A percentile compares a stretch with the other conserved stretches of the same genome.
Evolutionary conservation across 2,888 invertebrate genomes (phyloP).

Genomic region (Conchocele bisecta): DNA sequence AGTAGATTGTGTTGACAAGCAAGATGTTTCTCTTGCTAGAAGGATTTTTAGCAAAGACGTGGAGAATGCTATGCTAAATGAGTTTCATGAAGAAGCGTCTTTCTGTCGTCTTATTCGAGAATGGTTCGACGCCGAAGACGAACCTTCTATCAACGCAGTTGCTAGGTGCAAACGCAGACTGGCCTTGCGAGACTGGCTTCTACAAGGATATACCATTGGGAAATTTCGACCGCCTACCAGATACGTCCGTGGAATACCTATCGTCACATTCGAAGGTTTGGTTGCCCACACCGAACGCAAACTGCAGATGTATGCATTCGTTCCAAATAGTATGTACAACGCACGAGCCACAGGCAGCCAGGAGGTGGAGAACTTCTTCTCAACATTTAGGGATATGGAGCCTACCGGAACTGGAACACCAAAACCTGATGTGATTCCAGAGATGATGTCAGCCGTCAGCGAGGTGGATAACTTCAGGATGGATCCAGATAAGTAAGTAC

Average conservation of each 20-base stretch:
- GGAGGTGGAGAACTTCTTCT: conserved; percentile 24
- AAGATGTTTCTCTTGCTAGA: conserved; percentile 35
- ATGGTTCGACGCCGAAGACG: conserved; percentile 42
- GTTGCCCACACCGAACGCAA: conserved; percentile 13
- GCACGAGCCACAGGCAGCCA: conserved; percentile 6
- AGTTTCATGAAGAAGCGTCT: background rate
- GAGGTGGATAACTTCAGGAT: conserved; percentile 25
- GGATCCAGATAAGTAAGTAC: conserved; percentile 21
- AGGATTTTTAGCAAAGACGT: conserved; percentile 32
- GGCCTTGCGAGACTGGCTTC: conserved; percentile 19
- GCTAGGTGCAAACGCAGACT: conserved; percentile 9
- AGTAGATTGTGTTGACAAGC: conserved; percentile 45
- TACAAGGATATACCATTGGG: background rate
- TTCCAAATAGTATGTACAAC: conserved; percentile 8
- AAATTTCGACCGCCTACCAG: conserved; percentile 15
- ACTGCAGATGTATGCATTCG: conserved; percentile 3
- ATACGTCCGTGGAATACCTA: conserved; percentile 18
- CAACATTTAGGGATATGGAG: conserved; percentile 26
- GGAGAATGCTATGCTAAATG: conserved; percentile 3
- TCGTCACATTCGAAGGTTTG: conserved; percentile 18
- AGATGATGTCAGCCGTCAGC: conserved; percentile 20
- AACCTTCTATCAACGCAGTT: conserved; percentile 17
- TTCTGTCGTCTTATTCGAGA: conserved; percentile 31
- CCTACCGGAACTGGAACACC: conserved; percentile 20
- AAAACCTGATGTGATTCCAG: conserved; percentile 37